Conservation (phyloP, 2,797 vertebrate genomes). For the Ptychobarbus kaznakovi region DNA sequence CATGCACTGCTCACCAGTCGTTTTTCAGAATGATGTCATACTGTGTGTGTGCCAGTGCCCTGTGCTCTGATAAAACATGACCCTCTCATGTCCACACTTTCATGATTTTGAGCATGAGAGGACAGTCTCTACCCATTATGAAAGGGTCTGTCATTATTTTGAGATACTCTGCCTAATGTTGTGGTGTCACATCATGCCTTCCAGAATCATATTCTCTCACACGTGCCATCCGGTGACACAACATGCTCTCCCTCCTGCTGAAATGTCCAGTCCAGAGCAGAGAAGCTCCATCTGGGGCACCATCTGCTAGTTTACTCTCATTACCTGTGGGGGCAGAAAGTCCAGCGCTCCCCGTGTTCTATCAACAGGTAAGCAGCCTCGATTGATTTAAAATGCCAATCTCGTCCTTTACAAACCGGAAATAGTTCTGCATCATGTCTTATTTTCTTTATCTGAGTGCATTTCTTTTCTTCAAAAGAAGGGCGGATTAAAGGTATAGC, state of each 20-base stretch:
- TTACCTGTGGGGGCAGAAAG: conserved; percentile 17
- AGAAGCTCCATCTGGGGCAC: conserved; percentile 30
- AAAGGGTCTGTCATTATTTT: conserved; percentile 49
- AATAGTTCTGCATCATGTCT: too few relatives aligned
- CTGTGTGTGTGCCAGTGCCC: neutral
- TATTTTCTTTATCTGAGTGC: neutral
- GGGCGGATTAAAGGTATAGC: neutral
- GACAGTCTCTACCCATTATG: conserved; percentile 47
- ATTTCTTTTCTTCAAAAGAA: conserved; percentile 1
- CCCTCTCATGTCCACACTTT: conserved; percentile 50
- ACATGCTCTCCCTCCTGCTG: conserved; percentile 23
- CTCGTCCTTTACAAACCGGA: neutral
- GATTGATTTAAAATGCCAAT: conserved; percentile 1
- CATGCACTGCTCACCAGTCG: neutral
- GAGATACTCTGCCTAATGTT: conserved; percentile 31
- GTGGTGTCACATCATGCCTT: conserved; percentile 4
- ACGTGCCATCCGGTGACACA: conserved; percentile 18
- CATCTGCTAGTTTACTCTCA: conserved; percentile 39
- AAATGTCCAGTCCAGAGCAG: conserved; percentile 29
- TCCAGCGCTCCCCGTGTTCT: neutral
- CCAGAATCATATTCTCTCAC: conserved; percentile 12
- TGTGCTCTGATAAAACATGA: conserved; percentile 40
- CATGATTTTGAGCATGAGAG: conserved; percentile 40
- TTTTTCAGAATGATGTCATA: conserved; percentile 10
- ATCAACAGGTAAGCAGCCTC: conserved; percentile 30